Base-by-base conservation (phyloP, 2,113 vertebrate genomes). In the Microcebus tavaratra region DNA sequence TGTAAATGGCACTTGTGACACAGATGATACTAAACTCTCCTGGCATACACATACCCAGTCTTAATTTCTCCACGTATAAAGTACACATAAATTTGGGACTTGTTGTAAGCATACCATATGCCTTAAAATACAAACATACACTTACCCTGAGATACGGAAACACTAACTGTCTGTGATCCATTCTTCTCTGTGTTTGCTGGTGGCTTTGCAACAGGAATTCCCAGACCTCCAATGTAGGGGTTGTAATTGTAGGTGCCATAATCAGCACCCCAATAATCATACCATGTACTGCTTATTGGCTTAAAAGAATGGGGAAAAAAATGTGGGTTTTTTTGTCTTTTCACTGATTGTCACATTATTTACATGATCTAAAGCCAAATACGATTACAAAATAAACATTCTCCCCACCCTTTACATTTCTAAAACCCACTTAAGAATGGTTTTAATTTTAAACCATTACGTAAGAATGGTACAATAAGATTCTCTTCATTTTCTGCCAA, bases 231-330 rank as follows among this genome's bases (percentile, higher is more conserved):
- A 76, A 99, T 99, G 96, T 99, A 99, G 21, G 99, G 99, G 97
- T 99, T 99, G 98, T 99, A 99, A 97, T 99, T 99, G 95, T 99
- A 99, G 2, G 99, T 99, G 42, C 99, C 99, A 95, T 99, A 99
- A 98, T 99, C 99, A 27, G 99, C 99, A 78, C 99, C 99, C 99
- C 99, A 99, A 98, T 99, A 99, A 98, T 99, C 99, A 25, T 99
- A 99, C 99, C 99, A 99, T 4, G 99, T 99, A 98, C 99, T 99
- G 98, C 99, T 99, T 98, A 99, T 99, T 72, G 99, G 99, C 99
- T 99, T 98, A 96, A 96, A 15, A 57, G 85, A 98, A 94, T 1
- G 81, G 29, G 25, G 90, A 81, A 84, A 48, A 96, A 84, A 75
- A 2, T 57, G 34, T 27, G 20, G 8, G 76, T 97, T 80, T 65